These are phyloP conservation scores for Atherinomorus stipes DNA, from an alignment of 2,113 vertebrate species.

Conservation along the genomic window DNA sequence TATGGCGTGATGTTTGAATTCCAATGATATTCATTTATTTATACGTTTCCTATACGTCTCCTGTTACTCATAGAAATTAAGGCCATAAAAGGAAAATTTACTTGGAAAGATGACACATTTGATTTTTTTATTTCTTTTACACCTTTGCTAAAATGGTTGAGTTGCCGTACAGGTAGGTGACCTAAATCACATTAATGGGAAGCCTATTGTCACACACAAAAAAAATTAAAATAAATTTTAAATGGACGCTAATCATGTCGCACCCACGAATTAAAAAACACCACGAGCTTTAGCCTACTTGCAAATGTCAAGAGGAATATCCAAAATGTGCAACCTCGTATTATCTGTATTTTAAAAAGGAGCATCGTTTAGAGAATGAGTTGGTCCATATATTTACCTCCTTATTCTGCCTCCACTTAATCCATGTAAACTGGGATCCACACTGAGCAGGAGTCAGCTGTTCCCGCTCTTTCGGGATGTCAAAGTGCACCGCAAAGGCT, in stretches of 20 bases:
- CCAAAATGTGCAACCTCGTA: neutral
- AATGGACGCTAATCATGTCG: neutral
- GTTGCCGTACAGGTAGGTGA: neutral
- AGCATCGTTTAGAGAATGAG: neutral
- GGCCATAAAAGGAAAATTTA: neutral
- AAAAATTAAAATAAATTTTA: neutral
- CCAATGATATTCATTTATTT: neutral
- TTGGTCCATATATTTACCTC: neutral
- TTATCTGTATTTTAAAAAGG: conserved; percentile 14
- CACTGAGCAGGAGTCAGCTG: neutral
- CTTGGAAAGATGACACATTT: neutral
- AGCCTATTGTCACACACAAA: neutral
- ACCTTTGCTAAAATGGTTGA: neutral
- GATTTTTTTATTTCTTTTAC: too few relatives aligned
- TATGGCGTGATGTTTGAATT: neutral
- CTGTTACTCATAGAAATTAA: neutral
- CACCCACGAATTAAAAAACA: neutral
- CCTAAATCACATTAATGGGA: neutral
- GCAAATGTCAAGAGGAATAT: conserved; percentile 18
- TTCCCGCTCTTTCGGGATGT: neutral
- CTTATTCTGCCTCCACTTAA: conserved; percentile 10
- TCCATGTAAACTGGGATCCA: conserved; percentile 19
- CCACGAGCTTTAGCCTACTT: conserved; percentile 13
- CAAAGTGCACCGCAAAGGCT: neutral
- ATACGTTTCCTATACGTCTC: neutral